Evolutionary conservation across 2,888 invertebrate species (phyloP).

Genomic region (Arenicola marina): DNA sequence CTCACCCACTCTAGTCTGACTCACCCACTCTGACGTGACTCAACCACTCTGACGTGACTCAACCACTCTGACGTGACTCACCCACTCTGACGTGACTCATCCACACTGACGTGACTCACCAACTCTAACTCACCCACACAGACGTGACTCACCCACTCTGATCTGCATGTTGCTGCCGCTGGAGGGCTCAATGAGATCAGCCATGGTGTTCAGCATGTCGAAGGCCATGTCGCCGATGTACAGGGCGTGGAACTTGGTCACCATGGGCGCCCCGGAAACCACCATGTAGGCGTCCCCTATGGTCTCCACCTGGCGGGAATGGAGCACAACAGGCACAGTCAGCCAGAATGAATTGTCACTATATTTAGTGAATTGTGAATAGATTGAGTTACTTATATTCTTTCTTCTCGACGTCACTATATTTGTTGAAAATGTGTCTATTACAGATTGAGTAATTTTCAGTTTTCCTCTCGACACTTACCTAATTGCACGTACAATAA

Average conservation of each 20-base stretch:
- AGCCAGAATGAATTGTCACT: background rate
- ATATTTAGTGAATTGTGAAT: background rate
- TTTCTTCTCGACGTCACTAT: too few relatives aligned
- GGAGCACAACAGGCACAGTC: background rate
- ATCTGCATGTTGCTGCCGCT: constrained; percentile 69
- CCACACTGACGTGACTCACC: too few relatives aligned
- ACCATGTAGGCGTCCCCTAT: constrained; percentile 99
- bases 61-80: too few relatives aligned
- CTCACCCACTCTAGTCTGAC: too few relatives aligned
- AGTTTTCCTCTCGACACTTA: too few relatives aligned
- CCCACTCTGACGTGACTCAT: too few relatives aligned
- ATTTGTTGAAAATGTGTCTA: too few relatives aligned
- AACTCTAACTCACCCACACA: too few relatives aligned
- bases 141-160: constrained; percentile 50
- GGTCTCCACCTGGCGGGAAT: constrained; percentile 79
- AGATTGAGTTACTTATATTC: background rate
- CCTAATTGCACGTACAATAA: too few relatives aligned
- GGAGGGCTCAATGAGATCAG: constrained; percentile 89
- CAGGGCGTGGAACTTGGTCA: constrained; percentile 87
- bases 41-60: too few relatives aligned
- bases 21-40: too few relatives aligned
- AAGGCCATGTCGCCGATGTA: constrained; percentile 76
- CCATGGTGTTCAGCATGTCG: constrained; percentile 93
- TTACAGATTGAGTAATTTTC: too few relatives aligned
- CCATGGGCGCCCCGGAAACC: constrained; percentile 91